Conservation (phyloP, 2,888 invertebrate genomes). For the Augochlorella aurata region DNA sequence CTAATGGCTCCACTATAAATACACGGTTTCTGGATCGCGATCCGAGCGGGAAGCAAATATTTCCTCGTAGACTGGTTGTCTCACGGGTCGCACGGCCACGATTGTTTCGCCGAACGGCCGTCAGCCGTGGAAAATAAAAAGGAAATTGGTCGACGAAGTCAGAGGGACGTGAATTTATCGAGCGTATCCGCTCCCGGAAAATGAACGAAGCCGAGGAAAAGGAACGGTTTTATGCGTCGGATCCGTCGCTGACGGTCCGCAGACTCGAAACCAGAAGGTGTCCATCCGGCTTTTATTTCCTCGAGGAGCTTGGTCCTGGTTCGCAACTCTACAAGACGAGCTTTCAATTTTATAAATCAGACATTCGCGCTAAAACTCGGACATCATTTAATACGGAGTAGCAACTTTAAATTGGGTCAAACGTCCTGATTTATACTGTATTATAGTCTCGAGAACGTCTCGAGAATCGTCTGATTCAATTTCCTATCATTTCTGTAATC, state of each 20-base stretch:
- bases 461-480: no score
- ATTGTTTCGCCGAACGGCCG: background rate
- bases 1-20: conserved; percentile 1
- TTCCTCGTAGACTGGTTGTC: background rate
- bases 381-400: no score
- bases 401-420: no score
- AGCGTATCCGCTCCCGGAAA: background rate
- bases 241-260: background rate
- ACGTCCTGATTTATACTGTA: no score
- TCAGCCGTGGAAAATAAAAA: background rate
- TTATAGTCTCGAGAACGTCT: no score
- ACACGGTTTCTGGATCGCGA: conserved; percentile 1
- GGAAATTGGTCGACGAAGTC: background rate
- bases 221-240: background rate
- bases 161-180: background rate
- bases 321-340: background rate
- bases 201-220: background rate
- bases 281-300: background rate
- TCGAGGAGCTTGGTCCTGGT: background rate
- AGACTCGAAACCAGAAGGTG: background rate
- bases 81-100: background rate
- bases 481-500: no score
- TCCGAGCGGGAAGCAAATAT: conserved; percentile 12
- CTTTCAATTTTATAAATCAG: background rate
- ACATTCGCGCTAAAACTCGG: background rate